phyloP scores from a whole-genome alignment of 1,140 invertebrate genomes.

The Oreohelix idahoensis region DNA sequence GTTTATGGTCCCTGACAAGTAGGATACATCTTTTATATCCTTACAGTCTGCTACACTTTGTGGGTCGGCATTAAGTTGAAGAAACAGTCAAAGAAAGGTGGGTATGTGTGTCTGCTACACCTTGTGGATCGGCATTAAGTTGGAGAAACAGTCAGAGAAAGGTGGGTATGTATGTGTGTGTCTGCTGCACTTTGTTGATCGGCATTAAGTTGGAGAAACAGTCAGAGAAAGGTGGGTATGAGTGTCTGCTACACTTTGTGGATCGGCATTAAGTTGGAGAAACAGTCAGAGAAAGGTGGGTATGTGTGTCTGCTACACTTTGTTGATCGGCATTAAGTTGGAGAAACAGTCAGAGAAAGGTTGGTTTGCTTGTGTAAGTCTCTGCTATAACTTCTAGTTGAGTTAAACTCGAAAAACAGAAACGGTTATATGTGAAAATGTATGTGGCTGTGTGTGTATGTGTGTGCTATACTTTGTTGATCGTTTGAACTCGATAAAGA shows the following conservation, averaged over 20 bases:
- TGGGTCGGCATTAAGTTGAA: too few relatives aligned
- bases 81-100: too few relatives aligned
- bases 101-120: slow-evolving; percentile 77
- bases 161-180: background rate
- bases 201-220: slow-evolving; percentile 45
- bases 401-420: slow-evolving; percentile 46
- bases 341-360: slow-evolving; percentile 47
- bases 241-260: slow-evolving; percentile 75
- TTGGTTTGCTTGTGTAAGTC: too few relatives aligned
- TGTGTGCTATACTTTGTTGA: too few relatives aligned
- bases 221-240: slow-evolving; percentile 27
- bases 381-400: too few relatives aligned
- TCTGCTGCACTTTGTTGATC: slow-evolving; percentile 41
- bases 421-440: too few relatives aligned
- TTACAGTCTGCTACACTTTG: too few relatives aligned
- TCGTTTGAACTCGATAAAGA: slow-evolving; percentile 43
- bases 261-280: slow-evolving; percentile 41
- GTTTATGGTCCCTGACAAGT: too few relatives aligned
- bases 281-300: slow-evolving; percentile 37
- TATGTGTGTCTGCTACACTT: slow-evolving; percentile 42
- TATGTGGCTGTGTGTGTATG: too few relatives aligned
- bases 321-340: slow-evolving; percentile 11
- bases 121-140: background rate
- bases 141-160: slow-evolving; percentile 49
- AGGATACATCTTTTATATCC: too few relatives aligned